Base-by-base conservation (phyloP, 2,113 vertebrate species). In the Perca schrenkii region DNA sequence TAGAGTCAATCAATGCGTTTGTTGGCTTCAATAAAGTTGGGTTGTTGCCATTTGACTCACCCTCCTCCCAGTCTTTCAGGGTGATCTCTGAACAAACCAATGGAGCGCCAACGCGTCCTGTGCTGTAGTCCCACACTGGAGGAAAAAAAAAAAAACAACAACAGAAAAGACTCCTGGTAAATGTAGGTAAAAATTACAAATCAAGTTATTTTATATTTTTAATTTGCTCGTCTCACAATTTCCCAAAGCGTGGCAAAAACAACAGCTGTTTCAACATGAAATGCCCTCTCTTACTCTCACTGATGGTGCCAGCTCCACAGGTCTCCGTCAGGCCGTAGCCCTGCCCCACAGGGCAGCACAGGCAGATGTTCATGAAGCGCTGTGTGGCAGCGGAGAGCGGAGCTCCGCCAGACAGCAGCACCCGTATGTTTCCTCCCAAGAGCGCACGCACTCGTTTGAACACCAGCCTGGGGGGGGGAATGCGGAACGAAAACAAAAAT, bases 341-440 rank as follows among this genome's bases (percentile, higher is more conserved):
- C 93, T 99, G 98, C 4, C 98, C 98, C 76, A 99, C 98, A 0
- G 98, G 96, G 92, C 98, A 99, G 90, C 98, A 99, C 89, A 99
- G 96, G 57, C 98, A 99, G 90, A 99, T 97, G 86, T 99, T 99
- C 98, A 99, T 99, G 93, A 99, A 99, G n/a, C 96, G 94, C 86
- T 99, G 98, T 0, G 98, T 99, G 50, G 96, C 94, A 0, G 98
- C 96, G 0, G 98, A 99, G 3, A 99, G 96, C 0, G 98, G 98
- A 21, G 98, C 98, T 7, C 98, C 98, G 0, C 98, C 98, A 34
- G 97, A 99, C 12, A 99, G 92, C 63, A 99, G 93, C 34, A 99
- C 71, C 1, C 98, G 96, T 1, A 94, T 97, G 79, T 97, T 96
- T 1, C 98, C 98, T 13, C 98, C 98, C 31, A 99, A 88, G 85